Evolutionary conservation across 2,888 invertebrate species (phyloP).

Genomic region (Lasioglossum morio): DNA sequence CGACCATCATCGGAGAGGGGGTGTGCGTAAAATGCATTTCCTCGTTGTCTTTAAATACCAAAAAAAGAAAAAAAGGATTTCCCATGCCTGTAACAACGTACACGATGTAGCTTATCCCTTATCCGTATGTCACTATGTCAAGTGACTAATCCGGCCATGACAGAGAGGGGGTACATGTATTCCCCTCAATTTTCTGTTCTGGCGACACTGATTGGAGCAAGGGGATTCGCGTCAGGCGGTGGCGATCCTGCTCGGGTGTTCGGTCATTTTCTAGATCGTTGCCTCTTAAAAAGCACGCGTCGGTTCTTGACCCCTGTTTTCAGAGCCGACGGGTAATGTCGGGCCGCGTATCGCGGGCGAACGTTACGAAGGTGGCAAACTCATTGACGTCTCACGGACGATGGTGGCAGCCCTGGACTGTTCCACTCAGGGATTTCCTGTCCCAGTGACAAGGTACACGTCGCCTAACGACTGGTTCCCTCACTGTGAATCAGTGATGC

Average conservation of each 20-base stretch:
- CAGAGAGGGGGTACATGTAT: background rate
- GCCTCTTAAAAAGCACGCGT: conserved; percentile 9
- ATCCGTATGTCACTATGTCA: background rate
- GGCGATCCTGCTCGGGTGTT: conserved; percentile 49
- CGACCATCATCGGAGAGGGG: no score
- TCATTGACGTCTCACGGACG: conserved; percentile 85
- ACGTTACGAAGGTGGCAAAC: conserved; percentile 88
- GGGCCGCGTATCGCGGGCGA: conserved; percentile 87
- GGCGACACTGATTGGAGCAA: background rate
- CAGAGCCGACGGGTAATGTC: conserved; percentile 88
- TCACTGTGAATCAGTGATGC: conserved; percentile 58
- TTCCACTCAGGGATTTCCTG: conserved; percentile 89
- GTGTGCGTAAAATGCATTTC: no score
- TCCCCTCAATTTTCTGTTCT: background rate
- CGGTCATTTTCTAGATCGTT: conserved; percentile 4
- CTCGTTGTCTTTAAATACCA: no score
- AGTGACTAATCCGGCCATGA: no score
- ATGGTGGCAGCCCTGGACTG: conserved; percentile 88
- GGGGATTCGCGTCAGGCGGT: conserved; percentile 30
- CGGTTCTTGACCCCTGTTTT: conserved; percentile 64
- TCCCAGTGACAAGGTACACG: conserved; percentile 89
- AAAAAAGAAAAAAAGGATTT: no score
- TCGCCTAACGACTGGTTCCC: conserved; percentile 3
- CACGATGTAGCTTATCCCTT: conserved; percentile 30
- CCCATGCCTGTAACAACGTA: conserved; percentile 92